Base-by-base conservation (phyloP, 2,113 vertebrate species). In the Siniperca chuatsi region DNA sequence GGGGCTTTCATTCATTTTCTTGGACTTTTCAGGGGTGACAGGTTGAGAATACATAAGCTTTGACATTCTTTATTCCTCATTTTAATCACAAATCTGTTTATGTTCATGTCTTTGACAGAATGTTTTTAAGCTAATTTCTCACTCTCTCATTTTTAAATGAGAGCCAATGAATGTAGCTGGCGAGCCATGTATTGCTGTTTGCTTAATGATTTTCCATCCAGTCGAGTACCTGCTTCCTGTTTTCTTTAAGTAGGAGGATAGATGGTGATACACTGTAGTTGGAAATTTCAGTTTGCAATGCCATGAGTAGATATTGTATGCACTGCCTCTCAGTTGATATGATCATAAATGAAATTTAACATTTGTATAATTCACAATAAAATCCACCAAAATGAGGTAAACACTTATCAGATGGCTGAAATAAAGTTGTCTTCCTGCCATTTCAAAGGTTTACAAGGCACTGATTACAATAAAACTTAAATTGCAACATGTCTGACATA, bases 71-170 rank as follows among this genome's bases (percentile, higher is more conserved):
- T 46, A 20, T 33, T 79, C 25, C 48, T 60, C 13, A 13, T 71
- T 82, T 55, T 54, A 80, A 66, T 44, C 18, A 42, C 66, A 13
- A 25, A 10, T 64, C 48, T 70, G 8, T 75, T 57, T 68, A n/a
- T 78, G 25, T 74, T 20, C 2, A 42, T 18, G 20, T 71, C 37
- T 87, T 46, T 81, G 44, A 81, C 29, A 29, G 29, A 29, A 29
- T 29, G 29, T 70, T 79, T 71, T 68, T 87, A 23, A 25, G 37
- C 37, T 68, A 40, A 79, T 62, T 60, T 40, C 13, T 54, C 67
- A 5, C 58, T 71, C 42, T 13, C 37, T 79, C 67, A 86, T 75
- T 86, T 75, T 84, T 62, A 79, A 72, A 88, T 13, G 75, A 72
- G 46, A 74, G 60, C 73, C 67, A 78, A 81, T 88, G 35, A 52